Evolutionary conservation across 2,113 vertebrate genomes (phyloP).

Genomic region (Platichthys stellatus): DNA sequence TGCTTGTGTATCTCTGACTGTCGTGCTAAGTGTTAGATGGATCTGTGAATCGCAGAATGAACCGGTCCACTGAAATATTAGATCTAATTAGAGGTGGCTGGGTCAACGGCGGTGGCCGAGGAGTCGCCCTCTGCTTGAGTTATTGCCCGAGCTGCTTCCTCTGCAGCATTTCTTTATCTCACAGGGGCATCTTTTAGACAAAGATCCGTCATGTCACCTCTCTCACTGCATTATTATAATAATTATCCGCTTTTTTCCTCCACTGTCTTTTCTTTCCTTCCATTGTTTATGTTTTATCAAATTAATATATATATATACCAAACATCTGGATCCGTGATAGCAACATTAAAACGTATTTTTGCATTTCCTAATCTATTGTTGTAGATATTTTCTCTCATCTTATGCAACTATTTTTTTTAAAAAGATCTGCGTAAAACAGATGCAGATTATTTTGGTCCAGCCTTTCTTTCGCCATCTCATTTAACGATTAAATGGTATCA

Average conservation of each 20-base stretch:
- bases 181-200: conserved; percentile 22
- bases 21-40: conserved; percentile 48
- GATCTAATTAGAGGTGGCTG: conserved; percentile 80
- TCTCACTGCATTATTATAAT: neutral
- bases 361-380: neutral
- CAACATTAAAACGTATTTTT: neutral
- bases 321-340: neutral
- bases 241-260: neutral
- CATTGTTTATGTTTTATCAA: neutral
- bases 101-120: conserved; percentile 75
- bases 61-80: conserved; percentile 80
- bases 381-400: neutral
- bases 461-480: conserved; percentile 19
- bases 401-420: neutral
- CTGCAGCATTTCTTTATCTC: conserved; percentile 4
- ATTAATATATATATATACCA: no score
- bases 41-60: conserved; percentile 72
- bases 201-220: conserved; percentile 19
- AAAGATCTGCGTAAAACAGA: neutral
- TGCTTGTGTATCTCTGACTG: conserved; percentile 30
- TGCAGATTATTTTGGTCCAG: conserved; percentile 3
- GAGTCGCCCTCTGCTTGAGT: conserved; percentile 77
- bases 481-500: conserved; percentile 27
- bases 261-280: neutral
- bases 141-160: conserved; percentile 66